Conservation (phyloP, 2,888 invertebrate genomes). For the Neria commutata region DNA sequence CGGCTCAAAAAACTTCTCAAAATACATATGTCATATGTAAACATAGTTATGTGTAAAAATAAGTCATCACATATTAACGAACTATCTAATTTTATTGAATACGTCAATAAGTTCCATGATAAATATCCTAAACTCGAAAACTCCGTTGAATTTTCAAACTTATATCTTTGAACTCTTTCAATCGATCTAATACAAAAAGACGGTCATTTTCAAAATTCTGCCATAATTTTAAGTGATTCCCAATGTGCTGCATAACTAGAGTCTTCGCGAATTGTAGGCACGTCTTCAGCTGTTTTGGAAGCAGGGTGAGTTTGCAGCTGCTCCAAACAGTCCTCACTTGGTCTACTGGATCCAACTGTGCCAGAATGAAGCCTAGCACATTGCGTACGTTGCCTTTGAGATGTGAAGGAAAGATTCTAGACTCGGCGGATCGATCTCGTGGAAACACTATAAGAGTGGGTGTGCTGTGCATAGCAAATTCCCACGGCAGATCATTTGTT, state of each 20-base stretch:
- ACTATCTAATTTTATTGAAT: no score
- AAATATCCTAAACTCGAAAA: no score
- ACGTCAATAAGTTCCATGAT: no score
- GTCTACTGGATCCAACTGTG: conserved; percentile 66
- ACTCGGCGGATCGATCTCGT: conserved; percentile 67
- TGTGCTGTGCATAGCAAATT: conserved; percentile 72
- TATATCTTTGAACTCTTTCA: conserved; percentile 46
- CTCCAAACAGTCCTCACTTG: conserved; percentile 41
- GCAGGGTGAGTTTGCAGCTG: conserved; percentile 38
- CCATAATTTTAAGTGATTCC: conserved; percentile 47
- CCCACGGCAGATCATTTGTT: conserved; percentile 85
- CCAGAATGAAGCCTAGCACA: conserved; percentile 74
- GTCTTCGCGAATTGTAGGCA: conserved; percentile 49
- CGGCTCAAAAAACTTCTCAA: no score
- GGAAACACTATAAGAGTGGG: conserved; percentile 85
- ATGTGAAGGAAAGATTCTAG: conserved; percentile 70
- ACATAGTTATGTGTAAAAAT: no score
- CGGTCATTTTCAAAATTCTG: conserved; percentile 46
- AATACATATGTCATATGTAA: no score
- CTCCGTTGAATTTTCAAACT: conserved; percentile 46
- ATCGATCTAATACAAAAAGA: conserved; percentile 37
- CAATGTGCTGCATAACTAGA: conserved; percentile 45
- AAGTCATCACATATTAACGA: no score
- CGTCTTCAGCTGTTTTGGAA: conserved; percentile 34
- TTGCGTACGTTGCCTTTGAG: conserved; percentile 54